Conservation (phyloP, 2,888 invertebrate genomes). For the Petrophora chlorosata region DNA sequence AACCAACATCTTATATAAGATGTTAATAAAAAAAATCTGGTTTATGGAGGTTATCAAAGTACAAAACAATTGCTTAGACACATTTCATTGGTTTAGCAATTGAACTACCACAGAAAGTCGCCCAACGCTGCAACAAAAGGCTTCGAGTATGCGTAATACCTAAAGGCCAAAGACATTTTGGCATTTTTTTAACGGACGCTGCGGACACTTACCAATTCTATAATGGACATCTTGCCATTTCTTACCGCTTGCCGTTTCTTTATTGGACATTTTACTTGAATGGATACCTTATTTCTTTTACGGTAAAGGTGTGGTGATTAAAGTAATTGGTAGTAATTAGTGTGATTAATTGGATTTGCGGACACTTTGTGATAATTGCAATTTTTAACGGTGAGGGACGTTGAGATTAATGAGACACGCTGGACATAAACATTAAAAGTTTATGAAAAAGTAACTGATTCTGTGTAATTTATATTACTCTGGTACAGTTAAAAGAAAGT, state of each 20-base stretch:
- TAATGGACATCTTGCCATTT: constrained; percentile 1
- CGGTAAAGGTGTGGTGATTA: constrained; percentile 20
- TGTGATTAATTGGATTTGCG: constrained; percentile 23
- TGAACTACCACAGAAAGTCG: too few relatives aligned
- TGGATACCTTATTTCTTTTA: constrained; percentile 15
- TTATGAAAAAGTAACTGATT: constrained; percentile 2
- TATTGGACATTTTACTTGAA: constrained; percentile 6
- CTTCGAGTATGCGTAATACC: not conserved
- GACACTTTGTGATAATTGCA: constrained; percentile 16
- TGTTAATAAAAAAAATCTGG: too few relatives aligned
- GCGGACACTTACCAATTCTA: constrained; percentile 12
- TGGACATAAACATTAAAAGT: constrained; percentile 1
- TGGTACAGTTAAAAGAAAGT: too few relatives aligned
- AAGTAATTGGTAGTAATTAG: constrained; percentile 24
- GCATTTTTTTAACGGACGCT: constrained; percentile 5
- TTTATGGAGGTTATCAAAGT: too few relatives aligned
- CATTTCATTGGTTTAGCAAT: too few relatives aligned
- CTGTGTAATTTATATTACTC: too few relatives aligned
- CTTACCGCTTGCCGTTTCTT: constrained; percentile 5
- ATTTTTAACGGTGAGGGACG: constrained; percentile 6
- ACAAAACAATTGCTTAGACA: too few relatives aligned
- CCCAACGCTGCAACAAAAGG: too few relatives aligned
- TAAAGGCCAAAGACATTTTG: not conserved
- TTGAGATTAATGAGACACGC: constrained; percentile 9
- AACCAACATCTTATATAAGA: too few relatives aligned